Base-by-base conservation (phyloP, 2,888 invertebrate species). In the Cryptocephalus primarius region DNA sequence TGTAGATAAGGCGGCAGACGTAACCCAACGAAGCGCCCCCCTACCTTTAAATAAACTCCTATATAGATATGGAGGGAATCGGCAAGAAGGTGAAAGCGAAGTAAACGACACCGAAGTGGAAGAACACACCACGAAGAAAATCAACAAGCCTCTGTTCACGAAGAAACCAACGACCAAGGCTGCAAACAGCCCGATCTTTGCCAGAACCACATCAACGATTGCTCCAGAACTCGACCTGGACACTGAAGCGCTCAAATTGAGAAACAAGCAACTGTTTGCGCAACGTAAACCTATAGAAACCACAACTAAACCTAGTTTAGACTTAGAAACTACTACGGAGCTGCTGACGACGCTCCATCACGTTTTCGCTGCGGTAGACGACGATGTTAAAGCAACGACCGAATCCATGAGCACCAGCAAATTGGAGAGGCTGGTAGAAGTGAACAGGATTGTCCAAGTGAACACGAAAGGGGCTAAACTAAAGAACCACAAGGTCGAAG, bases 361-460 rank as follows among this genome's bases (percentile, higher is more conserved):
- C 49, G 60, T 76, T 12, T 76, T 76, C 56, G 72, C 75, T 1
- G 62, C 73, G 56, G 58, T 66, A 47, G 61, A 66, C 43, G 52
- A 56, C 6, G 57, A 62, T 8, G 55, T 60, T 8, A 60, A 62
- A 34, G 53, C 52, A 13, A 55, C 56, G 11, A 34, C 43, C 10
- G 49, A 47, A 11, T 65, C 65, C 8, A 69, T 67, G 9, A 70
- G 72, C 13, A 44, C 53, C 11, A 58, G 57, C 36, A 67, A 63
- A 53, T 70, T 75, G 32, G 75, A 82, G 56, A 79, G 79, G 65
- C 60, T 84, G 12, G 80, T 83, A 50, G 82, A 83, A 55, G 77
- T 85, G 1, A 84, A 80, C 63, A 73, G 84, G 62, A 77, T 82
- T 32, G 79, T 82, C 3, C 82, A 84, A 69, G 77, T 84, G 1